Evolutionary conservation across 2,797 vertebrate genomes (phyloP).

Genomic region (Dendrocincla tyrannina): DNA sequence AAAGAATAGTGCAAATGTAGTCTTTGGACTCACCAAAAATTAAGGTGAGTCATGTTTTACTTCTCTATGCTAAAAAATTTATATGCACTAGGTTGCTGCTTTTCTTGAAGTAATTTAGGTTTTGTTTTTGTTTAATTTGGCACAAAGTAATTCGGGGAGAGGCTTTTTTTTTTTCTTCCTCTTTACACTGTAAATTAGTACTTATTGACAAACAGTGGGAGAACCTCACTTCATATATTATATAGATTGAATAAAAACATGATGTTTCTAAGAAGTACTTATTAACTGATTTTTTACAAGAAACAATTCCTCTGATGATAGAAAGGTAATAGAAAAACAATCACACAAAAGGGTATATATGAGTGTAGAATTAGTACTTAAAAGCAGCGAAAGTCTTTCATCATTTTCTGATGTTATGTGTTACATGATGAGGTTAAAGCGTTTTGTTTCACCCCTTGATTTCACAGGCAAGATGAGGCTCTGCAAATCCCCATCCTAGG

Average conservation of each 20-base stretch:
- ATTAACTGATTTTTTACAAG: background rate
- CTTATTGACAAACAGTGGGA: background rate
- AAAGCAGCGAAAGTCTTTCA: background rate
- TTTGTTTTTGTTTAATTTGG: background rate
- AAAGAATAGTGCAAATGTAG: background rate
- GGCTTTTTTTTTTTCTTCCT: background rate
- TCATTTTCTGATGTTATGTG: accelerated
- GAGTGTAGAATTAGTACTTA: background rate
- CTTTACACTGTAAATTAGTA: background rate
- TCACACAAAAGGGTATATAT: background rate
- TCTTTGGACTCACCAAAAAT: background rate
- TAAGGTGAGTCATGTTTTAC: background rate
- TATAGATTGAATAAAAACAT: background rate
- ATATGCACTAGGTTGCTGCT: background rate
- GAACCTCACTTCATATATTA: background rate
- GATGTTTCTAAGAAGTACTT: background rate
- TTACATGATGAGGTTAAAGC: background rate
- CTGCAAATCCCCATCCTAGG: background rate
- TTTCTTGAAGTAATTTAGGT: background rate
- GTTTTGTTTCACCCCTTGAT: background rate
- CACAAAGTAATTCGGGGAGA: background rate
- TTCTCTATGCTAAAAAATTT: background rate
- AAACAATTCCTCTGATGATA: background rate
- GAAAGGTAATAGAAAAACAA: background rate
- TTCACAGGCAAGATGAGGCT: background rate